Percentiles rank a stretch among this genome's conserved stretches.
These are phyloP conservation scores for Anneissia japonica DNA, from an alignment of 35 echinoderm and acorn worm genomes.

Conservation along the genomic window DNA sequence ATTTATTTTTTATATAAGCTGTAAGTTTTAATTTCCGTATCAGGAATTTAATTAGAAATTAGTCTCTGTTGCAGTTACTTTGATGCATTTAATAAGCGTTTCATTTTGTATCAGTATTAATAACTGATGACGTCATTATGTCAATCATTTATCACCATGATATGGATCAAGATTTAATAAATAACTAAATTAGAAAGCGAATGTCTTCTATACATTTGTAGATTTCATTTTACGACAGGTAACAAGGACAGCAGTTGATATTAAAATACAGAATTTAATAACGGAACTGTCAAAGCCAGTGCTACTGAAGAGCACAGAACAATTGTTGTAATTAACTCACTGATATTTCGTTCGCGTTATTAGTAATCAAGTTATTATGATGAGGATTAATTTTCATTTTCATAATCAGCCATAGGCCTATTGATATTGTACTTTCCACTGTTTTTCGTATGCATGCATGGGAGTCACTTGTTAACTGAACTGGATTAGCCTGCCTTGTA, in stretches of 20 bases:
- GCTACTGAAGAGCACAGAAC: not conserved
- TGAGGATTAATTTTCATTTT: not conserved
- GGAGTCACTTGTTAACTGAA: no score
- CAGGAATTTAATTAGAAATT: not conserved
- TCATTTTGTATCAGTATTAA: not conserved
- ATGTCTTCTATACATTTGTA: not conserved
- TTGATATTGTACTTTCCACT: not conserved
- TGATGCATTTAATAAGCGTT: not conserved
- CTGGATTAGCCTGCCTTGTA: no score
- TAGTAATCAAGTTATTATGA: not conserved
- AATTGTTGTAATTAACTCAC: not conserved
- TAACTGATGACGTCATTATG: not conserved
- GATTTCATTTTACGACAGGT: not conserved
- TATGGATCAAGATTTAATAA: not conserved
- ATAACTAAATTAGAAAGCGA: not conserved
- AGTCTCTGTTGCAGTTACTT: not conserved
- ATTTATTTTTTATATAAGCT: not conserved
- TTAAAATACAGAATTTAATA: slow-evolving; percentile 1
- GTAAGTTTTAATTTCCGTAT: not conserved
- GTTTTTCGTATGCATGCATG: no score
- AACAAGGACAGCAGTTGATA: not conserved
- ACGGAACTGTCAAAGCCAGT: not conserved
- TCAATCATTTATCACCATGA: not conserved
- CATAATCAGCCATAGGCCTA: not conserved
- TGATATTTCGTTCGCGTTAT: not conserved